phyloP scores from a whole-genome alignment of 2,888 invertebrate species.

The Noctuana brunneofusca region DNA sequence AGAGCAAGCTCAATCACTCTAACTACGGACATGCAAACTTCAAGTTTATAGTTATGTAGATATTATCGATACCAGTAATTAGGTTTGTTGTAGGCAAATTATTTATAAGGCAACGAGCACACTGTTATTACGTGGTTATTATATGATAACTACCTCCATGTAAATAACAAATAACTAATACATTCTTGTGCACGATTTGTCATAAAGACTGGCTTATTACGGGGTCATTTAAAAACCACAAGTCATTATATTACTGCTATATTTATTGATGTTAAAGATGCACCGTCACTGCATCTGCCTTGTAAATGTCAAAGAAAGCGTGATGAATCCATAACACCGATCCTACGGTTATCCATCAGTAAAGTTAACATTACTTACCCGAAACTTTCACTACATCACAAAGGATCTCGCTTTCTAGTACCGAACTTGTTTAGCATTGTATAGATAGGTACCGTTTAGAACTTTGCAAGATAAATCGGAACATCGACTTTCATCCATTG shows the following conservation, averaged over 20 bases:
- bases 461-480: conserved; percentile 33
- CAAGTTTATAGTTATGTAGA: not conserved
- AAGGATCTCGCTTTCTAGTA: conserved; percentile 71
- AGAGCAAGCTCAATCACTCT: not conserved
- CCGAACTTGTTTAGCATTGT: conserved; percentile 57
- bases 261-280: not conserved
- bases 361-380: conserved; percentile 41
- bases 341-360: conserved; percentile 56
- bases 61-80: conserved; percentile 4
- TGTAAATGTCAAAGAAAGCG: conserved; percentile 51
- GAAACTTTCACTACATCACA: conserved; percentile 65
- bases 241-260: conserved; percentile 3
- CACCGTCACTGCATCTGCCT: conserved; percentile 17
- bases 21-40: conserved; percentile 1
- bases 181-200: not conserved
- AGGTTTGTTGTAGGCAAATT: not conserved
- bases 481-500: conserved; percentile 47
- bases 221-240: not conserved
- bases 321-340: conserved; percentile 49
- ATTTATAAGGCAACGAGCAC: not conserved
- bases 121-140: not conserved
- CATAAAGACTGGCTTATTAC: conserved; percentile 1
- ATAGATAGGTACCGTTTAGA: conserved; percentile 43
- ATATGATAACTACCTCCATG: not conserved
- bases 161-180: not conserved